Evolutionary conservation across 2,113 vertebrate genomes (phyloP).

Genomic region (Gambusia holbrooki): DNA sequence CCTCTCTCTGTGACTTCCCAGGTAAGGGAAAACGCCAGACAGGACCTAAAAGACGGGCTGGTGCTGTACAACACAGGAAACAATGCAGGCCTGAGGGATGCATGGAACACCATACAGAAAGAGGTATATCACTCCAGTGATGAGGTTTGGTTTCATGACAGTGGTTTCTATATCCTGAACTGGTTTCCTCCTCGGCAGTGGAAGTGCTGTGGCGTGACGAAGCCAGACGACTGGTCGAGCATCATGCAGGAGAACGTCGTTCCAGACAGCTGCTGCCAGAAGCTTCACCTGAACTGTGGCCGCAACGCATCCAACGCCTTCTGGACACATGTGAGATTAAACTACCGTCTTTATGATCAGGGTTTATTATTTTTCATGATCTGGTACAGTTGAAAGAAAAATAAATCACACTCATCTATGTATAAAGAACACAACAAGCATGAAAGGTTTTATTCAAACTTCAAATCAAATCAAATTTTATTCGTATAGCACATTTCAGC

Average conservation of each 20-base stretch:
- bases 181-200: slow-evolving; percentile 77
- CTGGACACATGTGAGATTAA: slow-evolving; percentile 85
- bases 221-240: slow-evolving; percentile 87
- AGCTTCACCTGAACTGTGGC: slow-evolving; percentile 89
- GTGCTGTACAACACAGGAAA: slow-evolving; percentile 91
- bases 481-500: too few species aligned
- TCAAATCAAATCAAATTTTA: too few species aligned
- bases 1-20: slow-evolving; percentile 50
- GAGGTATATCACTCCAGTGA: slow-evolving; percentile 78
- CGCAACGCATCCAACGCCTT: slow-evolving; percentile 85
- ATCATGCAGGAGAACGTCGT: slow-evolving; percentile 88
- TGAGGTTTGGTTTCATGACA: background rate
- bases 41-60: slow-evolving; percentile 92
- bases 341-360: too few species aligned
- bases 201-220: slow-evolving; percentile 92
- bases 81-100: slow-evolving; percentile 92
- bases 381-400: too few species aligned
- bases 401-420: too few species aligned
- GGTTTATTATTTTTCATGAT: too few species aligned
- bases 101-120: slow-evolving; percentile 96
- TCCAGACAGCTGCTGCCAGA: slow-evolving; percentile 92
- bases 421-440: too few species aligned
- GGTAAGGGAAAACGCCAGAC: slow-evolving; percentile 91
- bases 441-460: too few species aligned
- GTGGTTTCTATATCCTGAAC: background rate